Base-by-base conservation (phyloP, 2,888 invertebrate genomes). In the Caenorhabditis zanzibari region DNA sequence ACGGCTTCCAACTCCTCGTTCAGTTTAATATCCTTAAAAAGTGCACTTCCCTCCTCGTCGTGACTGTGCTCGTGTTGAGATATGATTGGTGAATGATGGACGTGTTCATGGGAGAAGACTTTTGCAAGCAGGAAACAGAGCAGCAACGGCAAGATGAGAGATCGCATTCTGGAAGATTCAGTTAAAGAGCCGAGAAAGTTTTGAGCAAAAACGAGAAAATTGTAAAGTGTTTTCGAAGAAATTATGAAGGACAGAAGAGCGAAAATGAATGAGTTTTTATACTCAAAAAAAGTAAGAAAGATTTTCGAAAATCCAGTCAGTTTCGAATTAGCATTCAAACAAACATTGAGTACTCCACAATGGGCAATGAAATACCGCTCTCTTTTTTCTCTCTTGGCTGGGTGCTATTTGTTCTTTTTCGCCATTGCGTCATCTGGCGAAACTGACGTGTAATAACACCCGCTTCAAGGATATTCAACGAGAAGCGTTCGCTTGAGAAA, bases 361-460 rank as follows among this genome's bases (percentile, higher is more conserved):
- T 54, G 26, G 14, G 16, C 63, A 28, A 41, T 63, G 38, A 73
- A 56, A 64, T 56, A 12, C 44, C 74, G 64, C 56, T 56, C 44
- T 66, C 26, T 44, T 6, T 16, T 32, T 28, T 41, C 16, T 59
- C 58, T 41, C 56, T 66, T 32, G n/a, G 47, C n/a, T 44, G 63
- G 32, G 41, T 24, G 59, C 69, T 77, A 68, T 77, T 77, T 77
- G 77, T 44, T 68, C 59, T 14, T 44, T 24, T 2, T 10, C 14
- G 44, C 75, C 28, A 63, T 77, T 77, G 54, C 77, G 44, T 77
- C 77, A 77, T 69, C 69, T 71, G 69, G 52, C 52, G 76, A 26
- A 76, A 66, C 38, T 32, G 71, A 77, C 77, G 77, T 77, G 77
- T 77, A 63, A 54, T 77, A 68, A 71, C 77, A 71, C 71, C 56